Evolutionary conservation across 2,888 invertebrate genomes (phyloP).

Genomic region (Cephonodes hylas): DNA sequence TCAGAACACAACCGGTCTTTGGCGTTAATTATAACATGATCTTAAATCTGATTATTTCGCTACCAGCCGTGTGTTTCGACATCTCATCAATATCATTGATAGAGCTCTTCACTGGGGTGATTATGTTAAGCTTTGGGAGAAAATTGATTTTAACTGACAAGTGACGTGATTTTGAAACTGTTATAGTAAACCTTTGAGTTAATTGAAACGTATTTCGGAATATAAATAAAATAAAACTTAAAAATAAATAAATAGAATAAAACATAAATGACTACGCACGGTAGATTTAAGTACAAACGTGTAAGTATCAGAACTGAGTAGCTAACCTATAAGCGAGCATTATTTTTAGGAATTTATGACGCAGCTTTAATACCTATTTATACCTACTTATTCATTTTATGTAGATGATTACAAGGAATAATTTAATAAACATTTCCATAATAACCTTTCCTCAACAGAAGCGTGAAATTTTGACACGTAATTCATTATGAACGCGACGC

Average conservation of each 20-base stretch:
- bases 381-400: background rate
- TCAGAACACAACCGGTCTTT: slow-evolving; percentile 68
- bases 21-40: slow-evolving; percentile 73
- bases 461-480: slow-evolving; percentile 48
- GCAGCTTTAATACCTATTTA: background rate
- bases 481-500: slow-evolving; percentile 49
- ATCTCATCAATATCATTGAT: slow-evolving; percentile 69
- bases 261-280: background rate
- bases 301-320: too few relatives aligned
- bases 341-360: too few relatives aligned
- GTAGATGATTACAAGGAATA: background rate
- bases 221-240: too few relatives aligned
- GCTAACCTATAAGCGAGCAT: too few relatives aligned
- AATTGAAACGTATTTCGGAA: background rate
- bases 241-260: background rate
- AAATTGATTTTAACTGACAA: slow-evolving; percentile 3
- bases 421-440: background rate
- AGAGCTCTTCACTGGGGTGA: slow-evolving; percentile 55
- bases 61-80: slow-evolving; percentile 68
- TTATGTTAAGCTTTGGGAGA: slow-evolving; percentile 42
- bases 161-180: background rate
- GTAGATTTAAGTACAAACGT: too few relatives aligned
- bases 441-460: slow-evolving; percentile 38
- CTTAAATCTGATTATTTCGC: slow-evolving; percentile 72
- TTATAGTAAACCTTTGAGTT: background rate